Base-by-base conservation (phyloP, 1,140 invertebrate genomes). In the Zaprionus camerounensis region DNA sequence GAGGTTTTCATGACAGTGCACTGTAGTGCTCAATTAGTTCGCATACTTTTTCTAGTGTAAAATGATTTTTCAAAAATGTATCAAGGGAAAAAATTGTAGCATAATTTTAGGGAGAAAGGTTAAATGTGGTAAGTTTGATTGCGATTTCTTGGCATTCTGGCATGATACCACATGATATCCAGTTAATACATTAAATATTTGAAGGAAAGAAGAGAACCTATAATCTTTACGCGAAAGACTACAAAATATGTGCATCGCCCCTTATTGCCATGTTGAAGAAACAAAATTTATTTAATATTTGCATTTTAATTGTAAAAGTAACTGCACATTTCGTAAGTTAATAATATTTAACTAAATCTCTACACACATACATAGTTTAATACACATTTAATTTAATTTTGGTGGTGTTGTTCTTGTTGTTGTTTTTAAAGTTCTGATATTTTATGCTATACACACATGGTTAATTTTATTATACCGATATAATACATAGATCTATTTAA, bases 381-480 rank as follows among this genome's bases (percentile, higher is more conserved):
- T 84, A 87, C 78, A 84, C 75, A 71, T 81, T 81, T 78, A 84
- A 90, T 84, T 87, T 88, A 88, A 51, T 81, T 88, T 83, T 87
- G 84, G 84, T 88, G 84, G 84, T 88, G 75, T 77, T 59, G 57
- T 46, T 46, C 28, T 31, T 36, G 34, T 12, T 38, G 13, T 46
- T 34, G 31, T 84, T 83, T 58, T 69, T 76, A 58, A 67, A 76
- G 49, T 83, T 70, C 53, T 81, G 81, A 87, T 83, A 88, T 75
- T 67, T 72, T 63, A 74, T 71, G 63, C 70, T 82, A 82, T 87
- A 82, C 72, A 83, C 57, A 80, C 51, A 78, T 70, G 55, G 55
- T 80, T 51, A 72, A 65, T 59, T 59, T 77, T 15, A 46, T 68
- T 68, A 81, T 74, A 75, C 79, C 34, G 63, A 72, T 67, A 46